Percentiles rank a stretch among this genome's conserved stretches.
Evolutionary conservation across 2,113 vertebrate genomes (phyloP).

Genomic region (Ictalurus furcatus): DNA sequence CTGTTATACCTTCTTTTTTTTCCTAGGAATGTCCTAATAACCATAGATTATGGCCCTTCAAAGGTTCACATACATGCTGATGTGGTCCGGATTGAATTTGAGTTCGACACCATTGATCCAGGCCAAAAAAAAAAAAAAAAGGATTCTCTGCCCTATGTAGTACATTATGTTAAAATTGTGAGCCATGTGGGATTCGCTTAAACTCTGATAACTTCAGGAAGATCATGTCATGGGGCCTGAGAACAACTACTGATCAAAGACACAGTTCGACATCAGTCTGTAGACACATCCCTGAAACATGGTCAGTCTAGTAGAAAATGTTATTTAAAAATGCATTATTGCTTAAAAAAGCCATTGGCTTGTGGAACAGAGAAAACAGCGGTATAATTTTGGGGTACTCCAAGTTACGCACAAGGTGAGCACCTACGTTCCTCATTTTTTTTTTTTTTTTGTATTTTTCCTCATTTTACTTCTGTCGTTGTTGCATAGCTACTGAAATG

Average conservation of each 20-base stretch:
- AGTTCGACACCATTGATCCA: not conserved
- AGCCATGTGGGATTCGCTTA: not conserved
- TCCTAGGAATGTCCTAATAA: not conserved
- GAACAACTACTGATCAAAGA: not conserved
- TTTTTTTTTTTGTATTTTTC: not conserved
- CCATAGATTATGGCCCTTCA: not conserved
- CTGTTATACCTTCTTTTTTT: not conserved
- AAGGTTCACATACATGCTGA: not conserved
- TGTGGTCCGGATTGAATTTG: not conserved
- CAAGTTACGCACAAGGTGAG: not conserved
- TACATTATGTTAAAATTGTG: not conserved
- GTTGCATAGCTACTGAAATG: not conserved
- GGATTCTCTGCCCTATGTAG: not conserved
- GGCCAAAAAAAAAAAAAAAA: not conserved
- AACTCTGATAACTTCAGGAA: not conserved
- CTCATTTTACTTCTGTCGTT: not conserved
- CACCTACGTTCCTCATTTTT: not conserved
- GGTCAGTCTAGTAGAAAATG: not conserved
- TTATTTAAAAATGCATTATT: too few species aligned
- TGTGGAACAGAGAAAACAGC: not conserved
- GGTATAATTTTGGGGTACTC: not conserved
- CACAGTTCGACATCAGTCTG: not conserved
- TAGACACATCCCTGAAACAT: not conserved
- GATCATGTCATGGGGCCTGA: not conserved
- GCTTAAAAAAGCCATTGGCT: too few species aligned